A percentile compares a stretch with the other conserved stretches of the same genome.
These are phyloP conservation scores for Synodontis membranacea DNA, from an alignment of 2,113 vertebrate species.

Conservation along the genomic window DNA sequence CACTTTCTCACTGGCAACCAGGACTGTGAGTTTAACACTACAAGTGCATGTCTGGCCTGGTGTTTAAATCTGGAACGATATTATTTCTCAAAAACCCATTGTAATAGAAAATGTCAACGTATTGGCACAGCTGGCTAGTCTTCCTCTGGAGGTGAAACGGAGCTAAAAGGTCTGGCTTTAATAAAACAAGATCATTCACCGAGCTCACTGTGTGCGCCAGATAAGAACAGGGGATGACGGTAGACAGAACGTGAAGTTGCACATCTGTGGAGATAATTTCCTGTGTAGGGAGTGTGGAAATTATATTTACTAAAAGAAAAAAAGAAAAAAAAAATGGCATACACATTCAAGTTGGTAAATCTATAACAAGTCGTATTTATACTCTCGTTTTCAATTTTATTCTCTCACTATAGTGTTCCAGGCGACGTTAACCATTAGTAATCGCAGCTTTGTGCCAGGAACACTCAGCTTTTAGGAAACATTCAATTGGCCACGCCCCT, in stretches of 20 bases:
- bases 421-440: not conserved
- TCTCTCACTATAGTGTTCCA: not conserved
- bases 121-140: constrained; percentile 16
- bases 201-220: constrained; percentile 2
- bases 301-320: not conserved
- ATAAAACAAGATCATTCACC: constrained; percentile 35
- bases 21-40: not conserved
- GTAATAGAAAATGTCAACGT: constrained; percentile 40
- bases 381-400: not conserved
- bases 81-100: constrained; percentile 24
- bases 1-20: not conserved
- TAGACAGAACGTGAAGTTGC: not conserved
- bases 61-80: constrained; percentile 23
- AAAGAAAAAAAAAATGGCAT: not conserved
- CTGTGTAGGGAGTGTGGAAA: not conserved
- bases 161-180: constrained; percentile 28
- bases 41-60: not conserved
- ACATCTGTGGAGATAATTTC: not conserved
- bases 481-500: not conserved
- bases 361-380: not conserved
- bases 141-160: constrained; percentile 17
- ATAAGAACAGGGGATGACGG: not conserved
- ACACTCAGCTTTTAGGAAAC: not conserved
- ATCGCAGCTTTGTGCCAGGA: not conserved
- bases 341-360: not conserved